Conservation (phyloP, 2,888 invertebrate species). For the Andrena bucephala region DNA sequence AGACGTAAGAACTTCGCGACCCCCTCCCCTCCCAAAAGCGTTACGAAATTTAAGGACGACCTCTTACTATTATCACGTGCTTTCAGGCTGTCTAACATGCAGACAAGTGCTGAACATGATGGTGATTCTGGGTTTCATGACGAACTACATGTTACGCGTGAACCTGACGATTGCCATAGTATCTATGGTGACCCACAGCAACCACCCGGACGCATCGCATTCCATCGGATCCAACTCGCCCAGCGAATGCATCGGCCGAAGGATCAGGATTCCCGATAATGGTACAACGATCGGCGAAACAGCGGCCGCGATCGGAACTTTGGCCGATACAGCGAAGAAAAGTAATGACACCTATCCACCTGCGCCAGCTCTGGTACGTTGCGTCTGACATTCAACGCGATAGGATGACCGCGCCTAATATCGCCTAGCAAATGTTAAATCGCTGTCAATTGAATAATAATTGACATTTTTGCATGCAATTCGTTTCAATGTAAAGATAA, state of each 20-base stretch:
- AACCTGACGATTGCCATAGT: slow-evolving; percentile 95
- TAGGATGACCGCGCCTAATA: too few relatives aligned
- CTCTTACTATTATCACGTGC: slow-evolving; percentile 24
- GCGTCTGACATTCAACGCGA: background rate
- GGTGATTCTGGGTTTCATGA: slow-evolving; percentile 95
- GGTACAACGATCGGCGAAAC: background rate
- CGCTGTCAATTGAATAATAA: too few relatives aligned
- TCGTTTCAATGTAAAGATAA: too few relatives aligned
- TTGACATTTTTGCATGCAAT: too few relatives aligned
- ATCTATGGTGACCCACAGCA: slow-evolving; percentile 89
- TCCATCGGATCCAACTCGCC: slow-evolving; percentile 19
- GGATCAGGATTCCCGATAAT: background rate
- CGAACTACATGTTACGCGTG: slow-evolving; percentile 95
- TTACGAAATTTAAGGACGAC: too few relatives aligned
- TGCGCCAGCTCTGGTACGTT: background rate
- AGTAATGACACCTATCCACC: background rate
- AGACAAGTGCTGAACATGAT: slow-evolving; percentile 93
- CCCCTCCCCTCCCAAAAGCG: too few relatives aligned
- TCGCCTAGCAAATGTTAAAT: too few relatives aligned
- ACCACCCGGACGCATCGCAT: slow-evolving; percentile 64
- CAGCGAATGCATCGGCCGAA: slow-evolving; percentile 20
- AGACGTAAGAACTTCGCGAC: too few relatives aligned
- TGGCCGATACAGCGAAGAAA: background rate
- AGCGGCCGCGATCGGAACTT: background rate
- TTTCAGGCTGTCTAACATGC: slow-evolving; percentile 91